phyloP scores from a whole-genome alignment of 2,888 invertebrate species.

The Drosophila helvetica region DNA sequence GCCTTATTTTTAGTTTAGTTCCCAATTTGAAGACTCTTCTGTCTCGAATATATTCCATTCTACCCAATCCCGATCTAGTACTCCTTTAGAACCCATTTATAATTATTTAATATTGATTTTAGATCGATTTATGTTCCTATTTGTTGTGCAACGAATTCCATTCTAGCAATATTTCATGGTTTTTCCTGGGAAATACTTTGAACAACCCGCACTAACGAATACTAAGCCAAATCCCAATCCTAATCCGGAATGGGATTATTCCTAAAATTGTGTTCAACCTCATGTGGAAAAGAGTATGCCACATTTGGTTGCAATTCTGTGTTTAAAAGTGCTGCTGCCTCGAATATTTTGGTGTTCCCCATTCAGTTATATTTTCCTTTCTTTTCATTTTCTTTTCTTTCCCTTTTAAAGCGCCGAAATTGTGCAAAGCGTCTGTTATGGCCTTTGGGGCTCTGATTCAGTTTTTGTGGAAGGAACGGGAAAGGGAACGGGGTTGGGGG shows the following conservation, averaged over 20 bases:
- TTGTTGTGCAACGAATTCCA: not conserved
- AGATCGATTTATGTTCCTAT: not conserved
- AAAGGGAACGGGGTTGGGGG: constrained; percentile 14
- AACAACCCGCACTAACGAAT: not conserved
- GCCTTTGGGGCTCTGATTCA: constrained; percentile 58
- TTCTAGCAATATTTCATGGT: not conserved
- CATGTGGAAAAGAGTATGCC: constrained; percentile 6
- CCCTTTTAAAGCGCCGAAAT: constrained; percentile 63
- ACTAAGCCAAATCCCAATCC: not conserved
- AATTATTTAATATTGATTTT: constrained; percentile 3
- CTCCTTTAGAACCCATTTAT: not conserved
- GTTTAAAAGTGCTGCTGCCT: not conserved
- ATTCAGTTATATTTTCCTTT: constrained; percentile 16
- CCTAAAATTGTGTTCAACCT: not conserved
- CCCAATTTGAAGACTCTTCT: accelerated
- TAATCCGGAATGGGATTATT: not conserved
- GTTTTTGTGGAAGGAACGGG: constrained; percentile 25
- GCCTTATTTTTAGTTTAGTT: not conserved
- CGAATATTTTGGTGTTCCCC: constrained; percentile 17
- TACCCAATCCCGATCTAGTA: not conserved
- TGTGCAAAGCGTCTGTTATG: constrained; percentile 57
- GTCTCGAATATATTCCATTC: no score
- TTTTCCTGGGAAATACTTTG: not conserved
- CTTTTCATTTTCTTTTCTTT: constrained; percentile 12
- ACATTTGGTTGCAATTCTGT: constrained; percentile 5